These are phyloP conservation scores for Clivina fossor DNA, from an alignment of 2,888 invertebrate species.

Conservation along the genomic window DNA sequence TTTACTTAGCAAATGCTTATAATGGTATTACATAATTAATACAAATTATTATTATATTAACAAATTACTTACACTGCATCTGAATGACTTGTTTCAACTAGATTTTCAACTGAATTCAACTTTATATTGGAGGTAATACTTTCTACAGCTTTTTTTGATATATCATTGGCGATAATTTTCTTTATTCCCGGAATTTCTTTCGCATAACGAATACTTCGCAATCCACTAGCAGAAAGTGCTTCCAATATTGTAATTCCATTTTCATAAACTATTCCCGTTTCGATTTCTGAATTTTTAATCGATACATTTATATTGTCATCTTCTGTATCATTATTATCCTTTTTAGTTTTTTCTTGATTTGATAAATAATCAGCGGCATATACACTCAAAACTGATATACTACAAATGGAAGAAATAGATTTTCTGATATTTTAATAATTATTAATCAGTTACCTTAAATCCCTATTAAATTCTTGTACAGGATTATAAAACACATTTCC, in stretches of 20 bases:
- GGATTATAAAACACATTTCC: conserved; percentile 96
- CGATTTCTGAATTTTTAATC: conserved; percentile 34
- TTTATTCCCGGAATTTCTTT: conserved; percentile 85
- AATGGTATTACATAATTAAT: neutral
- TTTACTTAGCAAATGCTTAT: neutral
- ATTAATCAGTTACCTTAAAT: conserved; percentile 66
- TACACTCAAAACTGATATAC: conserved; percentile 72
- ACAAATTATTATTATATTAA: conserved; percentile 11
- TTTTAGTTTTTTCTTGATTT: conserved; percentile 41
- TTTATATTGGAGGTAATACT: conserved; percentile 80
- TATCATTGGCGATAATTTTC: conserved; percentile 88
- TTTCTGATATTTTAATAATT: neutral
- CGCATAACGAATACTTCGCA: conserved; percentile 94
- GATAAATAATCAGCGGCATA: conserved; percentile 59
- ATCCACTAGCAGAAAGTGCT: conserved; percentile 93
- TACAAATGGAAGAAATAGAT: conserved; percentile 48
- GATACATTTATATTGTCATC: conserved; percentile 46
- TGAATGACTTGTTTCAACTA: conserved; percentile 74
- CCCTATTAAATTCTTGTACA: conserved; percentile 97
- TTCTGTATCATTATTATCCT: conserved; percentile 34
- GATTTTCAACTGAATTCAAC: conserved; percentile 71
- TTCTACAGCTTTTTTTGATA: conserved; percentile 80
- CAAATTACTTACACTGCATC: conserved; percentile 79
- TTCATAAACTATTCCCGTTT: conserved; percentile 46
- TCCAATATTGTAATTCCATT: conserved; percentile 76